Base-by-base conservation (phyloP, 2,888 invertebrate species). In the Eupeodes latifasciatus region DNA sequence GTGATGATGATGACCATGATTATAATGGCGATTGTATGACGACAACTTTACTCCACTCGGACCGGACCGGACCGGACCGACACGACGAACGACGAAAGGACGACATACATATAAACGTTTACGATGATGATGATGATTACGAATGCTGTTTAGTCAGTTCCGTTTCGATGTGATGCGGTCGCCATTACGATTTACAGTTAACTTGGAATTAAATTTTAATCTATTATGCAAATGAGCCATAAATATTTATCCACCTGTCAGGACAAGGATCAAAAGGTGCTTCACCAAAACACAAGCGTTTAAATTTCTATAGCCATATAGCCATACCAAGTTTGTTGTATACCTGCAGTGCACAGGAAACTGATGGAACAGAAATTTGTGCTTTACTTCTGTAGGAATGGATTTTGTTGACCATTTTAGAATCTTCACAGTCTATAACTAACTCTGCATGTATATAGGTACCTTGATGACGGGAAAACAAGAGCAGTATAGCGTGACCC, bases 201-300 rank as follows among this genome's bases (percentile, higher is more conserved):
- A 89, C 76, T 82, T 85, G 78, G 67, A 82, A 89, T 85, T 89
- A 82, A 89, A 89, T 89, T 85, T 89, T 89, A 85, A 89, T 89
- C 89, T 89, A 85, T 85, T 85, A 89, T 89, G 89, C 85, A 89
- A 89, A 89, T 85, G 85, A 85, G 89, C 82, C 74, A 89, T 89
- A 89, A 89, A 89, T 89, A 89, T 89, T 82, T 85, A 85, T 82
- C 79, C 76, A 82, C 82, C 88, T 88, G 88, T 87, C 87, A 77
- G 87, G 76, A 67, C 19, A 72, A 27, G 78, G 47, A 71, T 69
- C 53, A 76, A 16, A 66, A 49, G 66, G 66, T 66, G 40, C 53
- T n/a, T 0, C 67, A 55, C 36, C 44, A 71, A 71, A 55, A 16
- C 27, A 40, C 6, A 40, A 40, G 51, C 12, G n/a, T 40, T 69